Evolutionary conservation across 1,140 invertebrate genomes (phyloP).

Genomic region (Diachasma alloeum): DNA sequence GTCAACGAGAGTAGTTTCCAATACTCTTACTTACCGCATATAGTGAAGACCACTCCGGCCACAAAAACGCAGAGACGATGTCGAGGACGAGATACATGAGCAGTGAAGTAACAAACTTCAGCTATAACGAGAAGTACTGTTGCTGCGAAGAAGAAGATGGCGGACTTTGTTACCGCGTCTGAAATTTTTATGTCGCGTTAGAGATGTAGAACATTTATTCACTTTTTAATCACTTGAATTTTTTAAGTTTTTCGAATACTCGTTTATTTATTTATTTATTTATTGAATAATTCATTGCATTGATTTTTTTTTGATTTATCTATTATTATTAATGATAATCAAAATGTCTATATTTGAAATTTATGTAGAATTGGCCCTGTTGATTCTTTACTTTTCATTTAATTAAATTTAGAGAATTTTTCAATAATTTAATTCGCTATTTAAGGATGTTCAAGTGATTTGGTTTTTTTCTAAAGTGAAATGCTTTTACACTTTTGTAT

Average conservation of each 20-base stretch:
- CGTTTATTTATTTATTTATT: constrained; percentile 9
- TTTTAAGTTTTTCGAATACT: no score
- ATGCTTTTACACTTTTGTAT: no score
- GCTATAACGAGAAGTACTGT: constrained; percentile 70
- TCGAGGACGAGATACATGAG: constrained; percentile 64
- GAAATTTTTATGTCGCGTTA: constrained; percentile 38
- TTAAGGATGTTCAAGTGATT: no score
- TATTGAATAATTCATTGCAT: no score
- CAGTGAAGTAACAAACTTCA: constrained; percentile 71
- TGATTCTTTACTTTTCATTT: no score
- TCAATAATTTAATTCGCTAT: no score
- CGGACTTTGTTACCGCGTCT: constrained; percentile 77
- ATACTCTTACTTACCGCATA: constrained; percentile 65
- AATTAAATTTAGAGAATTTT: no score
- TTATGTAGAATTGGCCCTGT: no score
- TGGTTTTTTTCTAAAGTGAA: no score
- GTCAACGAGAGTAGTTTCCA: background rate
- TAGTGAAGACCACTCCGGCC: constrained; percentile 73
- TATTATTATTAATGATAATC: no score
- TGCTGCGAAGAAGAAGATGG: constrained; percentile 72
- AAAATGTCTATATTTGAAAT: no score
- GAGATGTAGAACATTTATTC: constrained; percentile 23
- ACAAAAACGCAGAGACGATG: constrained; percentile 71
- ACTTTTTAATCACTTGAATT: no score
- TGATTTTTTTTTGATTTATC: constrained; percentile 34